Conservation (phyloP, 2,888 invertebrate species). For the Euspilapteryx auroguttella region DNA sequence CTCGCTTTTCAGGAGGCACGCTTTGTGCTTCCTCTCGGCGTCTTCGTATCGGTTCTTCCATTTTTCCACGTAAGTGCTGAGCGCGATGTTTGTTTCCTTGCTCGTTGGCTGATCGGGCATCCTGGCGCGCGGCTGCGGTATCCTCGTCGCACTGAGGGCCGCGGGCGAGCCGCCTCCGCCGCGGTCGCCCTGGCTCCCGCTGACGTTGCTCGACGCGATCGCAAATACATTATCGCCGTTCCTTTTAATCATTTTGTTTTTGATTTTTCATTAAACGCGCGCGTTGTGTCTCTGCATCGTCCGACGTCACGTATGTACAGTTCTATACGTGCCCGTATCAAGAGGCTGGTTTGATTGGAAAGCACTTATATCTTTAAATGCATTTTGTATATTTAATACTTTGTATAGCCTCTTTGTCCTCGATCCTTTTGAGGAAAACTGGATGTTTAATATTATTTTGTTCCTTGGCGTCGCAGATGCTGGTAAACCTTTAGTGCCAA, state of each 20-base stretch:
- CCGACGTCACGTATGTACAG: constrained; percentile 31
- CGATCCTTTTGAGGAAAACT: constrained; percentile 35
- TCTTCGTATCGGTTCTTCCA: constrained; percentile 75
- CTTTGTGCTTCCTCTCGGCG: constrained; percentile 68
- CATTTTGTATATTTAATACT: constrained; percentile 18
- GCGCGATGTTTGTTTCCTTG: constrained; percentile 48
- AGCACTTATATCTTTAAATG: no score
- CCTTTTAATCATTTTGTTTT: constrained; percentile 59
- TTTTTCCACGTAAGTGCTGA: constrained; percentile 54
- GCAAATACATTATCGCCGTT: constrained; percentile 59
- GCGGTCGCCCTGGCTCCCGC: constrained; percentile 28
- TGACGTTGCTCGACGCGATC: constrained; percentile 55
- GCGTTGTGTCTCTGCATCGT: constrained; percentile 40
- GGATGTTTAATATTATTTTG: no score
- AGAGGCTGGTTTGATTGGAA: constrained; percentile 29
- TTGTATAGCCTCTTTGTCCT: constrained; percentile 50
- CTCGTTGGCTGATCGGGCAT: constrained; percentile 49
- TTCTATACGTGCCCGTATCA: constrained; percentile 41
- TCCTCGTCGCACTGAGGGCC: constrained; percentile 47
- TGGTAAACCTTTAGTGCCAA: no score
- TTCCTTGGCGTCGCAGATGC: no score
- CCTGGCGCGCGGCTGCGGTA: constrained; percentile 42
- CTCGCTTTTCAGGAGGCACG: constrained; percentile 68
- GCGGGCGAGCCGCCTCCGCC: no score
- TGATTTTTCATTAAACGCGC: constrained; percentile 43